Base-by-base conservation (phyloP, 1,140 invertebrate species). In the Orius insidiosus region DNA sequence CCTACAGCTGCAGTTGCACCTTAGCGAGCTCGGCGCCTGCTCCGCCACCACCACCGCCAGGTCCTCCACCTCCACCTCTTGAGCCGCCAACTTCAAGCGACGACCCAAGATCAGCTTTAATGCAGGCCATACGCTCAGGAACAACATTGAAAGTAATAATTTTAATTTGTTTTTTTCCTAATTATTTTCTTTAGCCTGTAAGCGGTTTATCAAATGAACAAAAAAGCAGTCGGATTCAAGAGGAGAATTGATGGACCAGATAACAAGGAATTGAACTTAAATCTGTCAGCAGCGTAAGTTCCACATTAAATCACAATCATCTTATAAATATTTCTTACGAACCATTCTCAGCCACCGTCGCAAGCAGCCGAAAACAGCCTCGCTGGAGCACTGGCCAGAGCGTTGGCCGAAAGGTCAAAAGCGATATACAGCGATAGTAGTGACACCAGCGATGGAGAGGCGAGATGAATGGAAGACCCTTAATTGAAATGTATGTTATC, bases 191-290 rank as follows among this genome's bases (percentile, higher is more conserved):
- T 41, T 58, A 68, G 55, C 53, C 61, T 33, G 60, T 66, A 16
- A 60, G 60, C 5, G 47, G 39, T 33, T 41, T 52, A 7, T 48
- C 53, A 14, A 43, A 44, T 16, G 50, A 47, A 36, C 48, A 8
- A 49, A 47, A 3, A 51, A 47, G 18, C 51, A 9, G 34, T 18
- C 47, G 15, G 70, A 77, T 53, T 59, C 70, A 5, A 66, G 83
- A 53, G 76, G 71, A 55, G 75, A 86, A 58, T 64, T 89, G 36
- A 62, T 92, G 49, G 73, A 72, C 56, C 76, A 86, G 58, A 92
- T 90, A 80, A 52, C 73, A 76, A 59, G 86, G 86, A 43, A 68
- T 79, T 41, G 71, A 76, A 49, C 62, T 94, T 32, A 80, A 76
- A 60, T 70, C 77, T 13, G 79, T 77, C 58, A 63, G 63, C 61